Percentiles rank a stretch among this genome's conserved stretches.
phyloP scores from a whole-genome alignment of 2,888 invertebrate genomes.

The Pollenia labialis region DNA sequence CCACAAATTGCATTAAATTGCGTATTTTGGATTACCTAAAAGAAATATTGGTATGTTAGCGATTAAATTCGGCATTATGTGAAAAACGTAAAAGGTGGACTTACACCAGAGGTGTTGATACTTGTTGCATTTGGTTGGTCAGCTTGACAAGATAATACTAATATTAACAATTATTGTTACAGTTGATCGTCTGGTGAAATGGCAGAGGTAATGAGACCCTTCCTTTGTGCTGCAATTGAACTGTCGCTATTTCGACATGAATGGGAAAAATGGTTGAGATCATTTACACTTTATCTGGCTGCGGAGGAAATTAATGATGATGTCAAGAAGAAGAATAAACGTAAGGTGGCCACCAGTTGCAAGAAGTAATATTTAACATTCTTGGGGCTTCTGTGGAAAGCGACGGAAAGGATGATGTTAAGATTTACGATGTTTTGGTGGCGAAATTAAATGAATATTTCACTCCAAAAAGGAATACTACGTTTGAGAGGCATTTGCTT shows the following conservation, averaged over 20 bases:
- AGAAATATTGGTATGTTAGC: constrained; percentile 39
- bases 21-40: constrained; percentile 21
- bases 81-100: not conserved
- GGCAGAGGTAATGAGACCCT: constrained; percentile 61
- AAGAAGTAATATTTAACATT: constrained; percentile 57
- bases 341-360: constrained; percentile 57
- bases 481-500: too few relatives aligned
- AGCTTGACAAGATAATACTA: not conserved
- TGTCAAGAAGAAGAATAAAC: constrained; percentile 56
- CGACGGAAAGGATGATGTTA: too few relatives aligned
- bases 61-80: constrained; percentile 40
- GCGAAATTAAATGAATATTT: too few relatives aligned
- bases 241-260: constrained; percentile 68
- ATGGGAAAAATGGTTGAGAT: too few relatives aligned
- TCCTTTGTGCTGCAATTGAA: constrained; percentile 66
- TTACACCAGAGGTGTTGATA: constrained; percentile 28
- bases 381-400: too few relatives aligned
- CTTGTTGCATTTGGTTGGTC: not conserved
- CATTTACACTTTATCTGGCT: too few relatives aligned
- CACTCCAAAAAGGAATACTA: too few relatives aligned
- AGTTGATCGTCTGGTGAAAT: constrained; percentile 23
- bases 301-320: constrained; percentile 32
- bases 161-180: constrained; percentile 26
- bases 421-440: too few relatives aligned
- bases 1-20: constrained; percentile 36